Percentiles rank a stretch among this genome's conserved stretches.
Evolutionary conservation across 2,797 vertebrate species (phyloP).

Genomic region (Spheniscus humboldti): DNA sequence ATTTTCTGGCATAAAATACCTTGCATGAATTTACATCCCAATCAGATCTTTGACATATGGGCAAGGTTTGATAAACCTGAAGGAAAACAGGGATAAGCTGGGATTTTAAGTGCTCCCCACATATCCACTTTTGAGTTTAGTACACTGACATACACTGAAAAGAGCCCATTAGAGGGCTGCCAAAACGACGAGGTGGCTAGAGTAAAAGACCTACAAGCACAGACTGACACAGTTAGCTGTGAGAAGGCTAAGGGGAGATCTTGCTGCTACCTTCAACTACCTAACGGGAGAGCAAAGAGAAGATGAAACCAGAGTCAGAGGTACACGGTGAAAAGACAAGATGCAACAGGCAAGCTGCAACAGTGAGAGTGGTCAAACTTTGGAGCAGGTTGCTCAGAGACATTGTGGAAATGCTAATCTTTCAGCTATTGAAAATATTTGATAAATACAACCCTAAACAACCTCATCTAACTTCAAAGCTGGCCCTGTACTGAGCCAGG

Average conservation of each 20-base stretch:
- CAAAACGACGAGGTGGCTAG: not conserved
- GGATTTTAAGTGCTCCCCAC: not conserved
- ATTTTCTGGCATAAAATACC: not conserved
- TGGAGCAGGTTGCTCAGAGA: not conserved
- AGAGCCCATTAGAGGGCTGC: not conserved
- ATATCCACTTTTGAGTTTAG: not conserved
- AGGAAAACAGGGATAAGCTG: not conserved
- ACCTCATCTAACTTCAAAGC: not conserved
- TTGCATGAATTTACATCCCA: not conserved
- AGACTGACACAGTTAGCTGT: not conserved
- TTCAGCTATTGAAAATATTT: not conserved
- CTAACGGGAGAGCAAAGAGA: not conserved
- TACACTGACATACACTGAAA: not conserved
- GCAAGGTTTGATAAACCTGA: not conserved
- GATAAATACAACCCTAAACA: not conserved
- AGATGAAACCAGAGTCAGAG: not conserved
- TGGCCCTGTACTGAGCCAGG: not conserved
- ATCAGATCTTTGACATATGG: not conserved
- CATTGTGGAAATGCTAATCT: not conserved
- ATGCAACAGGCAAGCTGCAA: not conserved
- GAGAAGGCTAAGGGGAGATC: not conserved
- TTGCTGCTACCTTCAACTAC: not conserved
- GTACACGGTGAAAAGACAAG: not conserved
- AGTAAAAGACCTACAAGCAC: not conserved
- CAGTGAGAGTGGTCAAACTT: rapidly evolving